A percentile compares a stretch with the other conserved stretches of the same genome.
Evolutionary conservation across 2,888 invertebrate species (phyloP).

Genomic region (Amorpha juglandis): DNA sequence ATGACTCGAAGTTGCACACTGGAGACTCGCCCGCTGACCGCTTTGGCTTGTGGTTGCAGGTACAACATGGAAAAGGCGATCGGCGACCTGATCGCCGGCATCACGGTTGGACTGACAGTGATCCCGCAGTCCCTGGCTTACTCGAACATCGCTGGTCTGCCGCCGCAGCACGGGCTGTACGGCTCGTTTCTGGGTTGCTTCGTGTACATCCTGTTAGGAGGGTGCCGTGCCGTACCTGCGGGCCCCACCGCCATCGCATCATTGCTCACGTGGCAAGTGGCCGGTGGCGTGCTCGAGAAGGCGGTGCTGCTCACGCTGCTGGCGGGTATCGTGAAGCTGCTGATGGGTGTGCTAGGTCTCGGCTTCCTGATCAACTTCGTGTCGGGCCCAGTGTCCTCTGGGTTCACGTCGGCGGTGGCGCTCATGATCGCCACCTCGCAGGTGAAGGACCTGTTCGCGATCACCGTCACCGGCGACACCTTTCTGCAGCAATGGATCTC

Average conservation of each 20-base stretch:
- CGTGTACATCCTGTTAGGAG: slow-evolving; percentile 95
- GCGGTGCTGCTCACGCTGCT: slow-evolving; percentile 91
- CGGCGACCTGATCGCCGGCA: slow-evolving; percentile 95
- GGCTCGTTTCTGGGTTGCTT: slow-evolving; percentile 97
- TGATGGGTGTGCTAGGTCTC: slow-evolving; percentile 93
- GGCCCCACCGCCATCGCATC: slow-evolving; percentile 97
- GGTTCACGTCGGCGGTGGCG: slow-evolving; percentile 95
- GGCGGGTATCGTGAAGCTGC: slow-evolving; percentile 88
- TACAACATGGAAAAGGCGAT: slow-evolving; percentile 89
- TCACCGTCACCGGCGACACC: slow-evolving; percentile 88
- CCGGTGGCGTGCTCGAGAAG: slow-evolving; percentile 87
- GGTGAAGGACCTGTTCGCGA: slow-evolving; percentile 91
- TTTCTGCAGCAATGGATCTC: slow-evolving; percentile 91
- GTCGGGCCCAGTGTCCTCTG: slow-evolving; percentile 94
- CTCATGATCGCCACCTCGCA: slow-evolving; percentile 95
- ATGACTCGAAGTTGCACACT: too few species aligned
- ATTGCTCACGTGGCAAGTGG: slow-evolving; percentile 91
- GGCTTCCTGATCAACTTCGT: slow-evolving; percentile 96
- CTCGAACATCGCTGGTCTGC: slow-evolving; percentile 91
- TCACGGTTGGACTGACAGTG: slow-evolving; percentile 96
- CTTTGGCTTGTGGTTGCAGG: slow-evolving; percentile 33
- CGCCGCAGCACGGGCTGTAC: slow-evolving; percentile 94
- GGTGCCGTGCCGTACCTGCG: slow-evolving; percentile 95
- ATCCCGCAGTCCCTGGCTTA: slow-evolving; percentile 95
- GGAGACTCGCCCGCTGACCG: background rate